These are phyloP conservation scores for Mechanitis mazaeus DNA, from an alignment of 2,888 invertebrate genomes.

Conservation along the genomic window DNA sequence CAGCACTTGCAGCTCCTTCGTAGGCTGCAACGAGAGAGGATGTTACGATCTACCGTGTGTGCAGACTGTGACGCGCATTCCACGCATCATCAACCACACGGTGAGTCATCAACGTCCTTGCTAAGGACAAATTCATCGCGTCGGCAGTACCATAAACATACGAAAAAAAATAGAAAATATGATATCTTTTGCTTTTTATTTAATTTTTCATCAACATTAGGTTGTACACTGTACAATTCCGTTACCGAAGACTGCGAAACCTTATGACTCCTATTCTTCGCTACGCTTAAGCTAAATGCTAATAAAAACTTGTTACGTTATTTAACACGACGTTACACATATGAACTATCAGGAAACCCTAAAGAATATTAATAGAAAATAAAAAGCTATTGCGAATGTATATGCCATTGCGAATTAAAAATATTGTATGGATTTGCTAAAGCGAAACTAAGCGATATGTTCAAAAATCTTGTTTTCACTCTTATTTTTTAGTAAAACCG, in stretches of 20 bases:
- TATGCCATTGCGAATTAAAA: conserved; percentile 18
- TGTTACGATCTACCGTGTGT: conserved; percentile 75
- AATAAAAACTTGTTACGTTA: neutral
- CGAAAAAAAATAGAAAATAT: conserved; percentile 27
- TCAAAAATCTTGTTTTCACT: neutral
- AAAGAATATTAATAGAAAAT: neutral
- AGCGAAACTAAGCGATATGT: conserved; percentile 17
- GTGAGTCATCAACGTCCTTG: conserved; percentile 62
- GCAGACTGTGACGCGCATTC: conserved; percentile 71
- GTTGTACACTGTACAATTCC: conserved; percentile 11
- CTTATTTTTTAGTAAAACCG: conserved; percentile 5
- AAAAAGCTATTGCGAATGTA: conserved; percentile 22
- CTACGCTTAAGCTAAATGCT: conserved; percentile 3
- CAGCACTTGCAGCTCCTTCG: conserved; percentile 81
- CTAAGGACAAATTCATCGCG: conserved; percentile 44
- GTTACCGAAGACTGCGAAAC: conserved; percentile 16
- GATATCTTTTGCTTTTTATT: neutral
- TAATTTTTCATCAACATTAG: conserved; percentile 7
- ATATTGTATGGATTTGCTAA: conserved; percentile 10
- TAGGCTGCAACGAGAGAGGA: conserved; percentile 78
- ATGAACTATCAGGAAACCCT: neutral
- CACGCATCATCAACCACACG: conserved; percentile 65
- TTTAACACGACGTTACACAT: neutral
- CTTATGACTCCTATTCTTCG: conserved; percentile 17
- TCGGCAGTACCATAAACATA: conserved; percentile 36